Base-by-base conservation (phyloP, 1,140 invertebrate genomes). In the Phymastichus coffea region DNA sequence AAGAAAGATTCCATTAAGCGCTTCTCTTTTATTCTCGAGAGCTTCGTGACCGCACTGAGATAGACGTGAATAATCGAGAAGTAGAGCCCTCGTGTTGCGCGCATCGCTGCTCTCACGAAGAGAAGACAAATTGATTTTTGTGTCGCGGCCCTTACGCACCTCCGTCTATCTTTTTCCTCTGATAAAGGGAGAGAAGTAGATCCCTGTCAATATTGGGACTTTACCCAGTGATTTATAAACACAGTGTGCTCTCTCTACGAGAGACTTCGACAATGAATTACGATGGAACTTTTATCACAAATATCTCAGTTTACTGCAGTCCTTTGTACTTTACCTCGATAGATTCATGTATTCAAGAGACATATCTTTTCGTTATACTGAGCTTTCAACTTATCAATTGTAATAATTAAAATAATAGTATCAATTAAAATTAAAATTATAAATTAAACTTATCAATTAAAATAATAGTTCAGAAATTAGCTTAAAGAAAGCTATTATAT, bases 41-140 rank as follows among this genome's bases (percentile, higher is more conserved):
- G 23, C 25, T 30, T 25, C n/a, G 35, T 30, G 37, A 41, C 35
- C 46, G 6, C 35, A n/a, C n/a, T n/a, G 4, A 40, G 33, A 56
- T 38, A 20, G 33, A 47, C 33, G 22, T 19, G 30, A 23, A 46
- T 30, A 35, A 46, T 47, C 9, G 17, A 4, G 19, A 51, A 25
- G 30, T 10, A 41, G 37, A 15, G 10, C 12, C 2, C 4, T 23
- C 4, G 20, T 48, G 44, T 30, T 48, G 30, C 23, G 28, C 33
- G n/a, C n/a, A n/a, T n/a, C n/a, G n/a, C n/a, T n/a, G n/a, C n/a
- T n/a, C n/a, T n/a, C 33, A n/a, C 14, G 38, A 30, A 4, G 28
- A 52, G 25, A 47, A 58, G 57, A 59, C 40, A 46, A 59, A 59
- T 37, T 59, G 28, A 22, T 59, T 53, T 53, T 53, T 28, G 37